Percentiles rank a stretch among this genome's conserved stretches.
These are phyloP conservation scores for Drosophila siamana DNA, from an alignment of 2,888 invertebrate species.

Conservation along the genomic window DNA sequence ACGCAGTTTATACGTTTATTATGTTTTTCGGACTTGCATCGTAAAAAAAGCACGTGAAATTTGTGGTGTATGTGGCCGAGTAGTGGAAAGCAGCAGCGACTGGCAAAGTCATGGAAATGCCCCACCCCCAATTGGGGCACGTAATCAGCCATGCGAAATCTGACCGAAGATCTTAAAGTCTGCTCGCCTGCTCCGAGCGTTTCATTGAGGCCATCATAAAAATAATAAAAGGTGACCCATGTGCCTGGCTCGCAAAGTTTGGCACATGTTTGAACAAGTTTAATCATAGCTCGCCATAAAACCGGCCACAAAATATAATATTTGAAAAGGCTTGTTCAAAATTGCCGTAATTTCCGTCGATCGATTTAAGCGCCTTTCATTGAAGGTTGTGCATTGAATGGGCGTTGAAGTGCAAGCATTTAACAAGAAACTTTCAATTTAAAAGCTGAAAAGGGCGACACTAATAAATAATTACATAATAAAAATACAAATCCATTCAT, in stretches of 20 bases:
- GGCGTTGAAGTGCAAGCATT: too few relatives aligned
- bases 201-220: conserved; percentile 47
- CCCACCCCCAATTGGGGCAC: conserved; percentile 20
- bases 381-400: background rate
- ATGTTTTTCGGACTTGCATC: conserved; percentile 4
- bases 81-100: background rate
- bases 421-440: too few relatives aligned
- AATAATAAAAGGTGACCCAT: conserved; percentile 28
- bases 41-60: conserved; percentile 65
- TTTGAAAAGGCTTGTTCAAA: background rate
- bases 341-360: background rate
- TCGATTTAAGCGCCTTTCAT: background rate
- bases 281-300: conserved; percentile 1
- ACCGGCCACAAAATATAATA: background rate
- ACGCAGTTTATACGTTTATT: conserved; percentile 69
- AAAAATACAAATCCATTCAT: too few relatives aligned
- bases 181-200: background rate
- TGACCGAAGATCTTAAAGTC: conserved; percentile 6
- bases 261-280: conserved; percentile 13
- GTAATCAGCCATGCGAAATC: conserved; percentile 42
- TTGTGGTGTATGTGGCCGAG: conserved; percentile 14
- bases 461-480: too few relatives aligned
- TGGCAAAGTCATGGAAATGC: conserved; percentile 21
- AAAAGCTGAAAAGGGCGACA: too few relatives aligned
- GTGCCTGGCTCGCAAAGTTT: background rate